Base-by-base conservation (phyloP, 2,888 invertebrate genomes). In the Dolichomitus sp. region DNA sequence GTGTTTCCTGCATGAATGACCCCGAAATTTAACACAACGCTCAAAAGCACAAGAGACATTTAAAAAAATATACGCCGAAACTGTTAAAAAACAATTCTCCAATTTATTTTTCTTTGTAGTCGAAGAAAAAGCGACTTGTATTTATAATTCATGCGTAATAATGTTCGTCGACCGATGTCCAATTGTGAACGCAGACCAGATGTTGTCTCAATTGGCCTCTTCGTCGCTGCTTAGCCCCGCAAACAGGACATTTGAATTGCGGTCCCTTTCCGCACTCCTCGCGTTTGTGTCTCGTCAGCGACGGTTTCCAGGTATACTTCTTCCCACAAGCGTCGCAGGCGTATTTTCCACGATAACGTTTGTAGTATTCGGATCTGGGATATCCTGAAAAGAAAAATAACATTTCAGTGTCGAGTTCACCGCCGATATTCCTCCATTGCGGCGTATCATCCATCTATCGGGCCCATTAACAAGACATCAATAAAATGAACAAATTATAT, bases 261-360 rank as follows among this genome's bases (percentile, higher is more conserved):
- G 94, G 93, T 63, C 93, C 93, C 77, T 93, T 93, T 9, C 94
- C 94, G 79, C 95, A 94, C 82, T 94, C 93, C 69, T 93, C 87
- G 14, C 90, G 86, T 23, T 90, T 86, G 77, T 92, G 93, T 23
- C 91, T 88, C 80, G 86, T 86, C 69, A 92, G 72, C 7, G 90
- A 91, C 19, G 89, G 87, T 76, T 91, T 92, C 88, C 91, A 90
- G 6, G 86, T 89, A 84, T 94, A 94, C 33, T 84, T 83, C 80
- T 89, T 92, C 9, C 90, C 89, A 78, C 93, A 93, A 48, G 73
- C 80, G 33, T 81, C 85, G 83, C 91, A 92, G 37, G 73, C 72
- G 79, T 88, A 84, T 59, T 84, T 86, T 23, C 86, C 86, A 27
- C 84, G 85, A 75, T 87, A 88, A 52, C 86, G 85, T 33, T 79